Conservation (phyloP, 1,140 invertebrate genomes). For the Drosophila yakuba region DNA sequence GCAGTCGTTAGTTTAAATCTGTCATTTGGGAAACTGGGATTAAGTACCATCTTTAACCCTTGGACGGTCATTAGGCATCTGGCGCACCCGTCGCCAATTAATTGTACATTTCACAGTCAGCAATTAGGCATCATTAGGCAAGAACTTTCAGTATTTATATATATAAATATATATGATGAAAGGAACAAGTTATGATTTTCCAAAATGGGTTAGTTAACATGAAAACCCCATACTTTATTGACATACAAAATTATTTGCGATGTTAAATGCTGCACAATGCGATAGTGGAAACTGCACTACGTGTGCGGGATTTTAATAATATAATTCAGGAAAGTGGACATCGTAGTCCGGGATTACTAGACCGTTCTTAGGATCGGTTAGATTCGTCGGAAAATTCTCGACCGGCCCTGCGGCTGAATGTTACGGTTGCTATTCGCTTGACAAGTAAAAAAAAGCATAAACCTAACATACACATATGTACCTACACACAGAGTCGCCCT, state of each 20-base stretch:
- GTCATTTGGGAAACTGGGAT: neutral
- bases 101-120: conserved; percentile 39
- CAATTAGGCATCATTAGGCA: conserved; percentile 3
- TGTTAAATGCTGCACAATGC: too few species aligned
- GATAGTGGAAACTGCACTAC: too few species aligned
- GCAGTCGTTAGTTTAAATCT: conserved; percentile 15
- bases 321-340: neutral
- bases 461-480: neutral
- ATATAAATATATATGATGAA: neutral
- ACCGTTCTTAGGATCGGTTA: neutral
- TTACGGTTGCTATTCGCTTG: conserved; percentile 26
- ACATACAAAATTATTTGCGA: too few species aligned
- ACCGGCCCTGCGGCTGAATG: neutral
- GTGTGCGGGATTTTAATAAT: neutral
- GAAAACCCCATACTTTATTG: too few species aligned
- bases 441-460: conserved; percentile 23
- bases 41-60: conserved; percentile 21
- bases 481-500: neutral
- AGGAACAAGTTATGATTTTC: neutral
- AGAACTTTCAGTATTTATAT: too few species aligned
- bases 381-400: neutral
- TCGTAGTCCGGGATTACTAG: neutral
- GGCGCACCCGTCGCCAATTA: conserved; percentile 29
- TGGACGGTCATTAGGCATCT: conserved; percentile 44
- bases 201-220: too few species aligned